A percentile compares a stretch with the other conserved stretches of the same genome.
These are phyloP conservation scores for Elysia chlorotica DNA, from an alignment of 1,140 invertebrate genomes.

Conservation along the genomic window DNA sequence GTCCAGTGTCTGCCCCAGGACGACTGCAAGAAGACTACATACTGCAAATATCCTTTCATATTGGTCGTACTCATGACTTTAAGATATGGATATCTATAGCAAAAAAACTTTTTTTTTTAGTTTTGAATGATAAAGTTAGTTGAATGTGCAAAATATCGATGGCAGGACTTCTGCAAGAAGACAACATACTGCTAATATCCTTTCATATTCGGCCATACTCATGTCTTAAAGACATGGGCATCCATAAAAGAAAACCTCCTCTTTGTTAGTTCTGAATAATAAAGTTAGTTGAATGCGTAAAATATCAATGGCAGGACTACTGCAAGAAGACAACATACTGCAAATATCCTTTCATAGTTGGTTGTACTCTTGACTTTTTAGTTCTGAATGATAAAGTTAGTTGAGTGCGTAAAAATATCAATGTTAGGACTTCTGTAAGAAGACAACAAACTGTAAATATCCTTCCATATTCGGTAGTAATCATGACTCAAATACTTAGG, in stretches of 20 bases:
- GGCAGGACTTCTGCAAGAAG: too few relatives aligned
- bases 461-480: too few relatives aligned
- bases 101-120: not conserved
- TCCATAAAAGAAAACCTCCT: not conserved
- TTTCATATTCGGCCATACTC: not conserved
- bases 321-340: conserved; percentile 86
- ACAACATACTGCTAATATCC: too few relatives aligned
- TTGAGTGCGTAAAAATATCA: too few relatives aligned
- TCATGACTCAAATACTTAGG: not conserved
- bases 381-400: not conserved
- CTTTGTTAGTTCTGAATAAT: too few relatives aligned
- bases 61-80: not conserved
- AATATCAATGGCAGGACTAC: conserved; percentile 86
- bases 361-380: too few relatives aligned
- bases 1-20: conserved; percentile 79
- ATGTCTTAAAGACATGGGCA: not conserved
- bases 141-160: too few relatives aligned
- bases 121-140: not conserved
- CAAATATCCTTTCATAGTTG: conserved; percentile 74
- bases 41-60: conserved; percentile 78
- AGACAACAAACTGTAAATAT: too few relatives aligned
- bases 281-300: conserved; percentile 59
- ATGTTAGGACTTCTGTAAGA: too few relatives aligned
- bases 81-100: not conserved
- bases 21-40: conserved; percentile 85